A percentile compares a stretch with the other conserved stretches of the same genome.
Conservation (phyloP, 2,888 invertebrate species). For the Melanophora roralis region DNA sequence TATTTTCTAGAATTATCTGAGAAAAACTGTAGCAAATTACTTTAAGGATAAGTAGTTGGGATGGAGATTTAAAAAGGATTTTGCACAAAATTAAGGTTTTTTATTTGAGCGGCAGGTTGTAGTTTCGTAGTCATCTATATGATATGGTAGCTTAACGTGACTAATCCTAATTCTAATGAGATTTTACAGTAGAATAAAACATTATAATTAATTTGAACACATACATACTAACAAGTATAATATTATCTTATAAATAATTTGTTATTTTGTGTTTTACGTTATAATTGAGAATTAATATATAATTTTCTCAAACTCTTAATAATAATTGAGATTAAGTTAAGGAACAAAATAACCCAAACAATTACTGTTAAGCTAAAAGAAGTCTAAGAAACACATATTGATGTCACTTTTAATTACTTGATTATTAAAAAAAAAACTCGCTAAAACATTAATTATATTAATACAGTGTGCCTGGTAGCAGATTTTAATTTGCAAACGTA, state of each 20-base stretch:
- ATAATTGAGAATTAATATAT: background rate
- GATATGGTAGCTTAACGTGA: background rate
- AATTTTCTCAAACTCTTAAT: background rate
- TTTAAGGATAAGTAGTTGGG: background rate
- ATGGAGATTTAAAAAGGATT: background rate
- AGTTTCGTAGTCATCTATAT: no score
- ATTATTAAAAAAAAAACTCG: no score
- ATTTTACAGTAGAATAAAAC: background rate
- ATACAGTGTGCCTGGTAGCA: no score
- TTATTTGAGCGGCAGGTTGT: background rate
- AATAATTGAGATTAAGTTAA: no score
- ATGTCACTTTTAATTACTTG: no score
- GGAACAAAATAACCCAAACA: no score
- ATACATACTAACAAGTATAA: background rate
- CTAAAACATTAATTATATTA: no score
- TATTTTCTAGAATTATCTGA: no score
- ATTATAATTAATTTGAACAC: background rate
- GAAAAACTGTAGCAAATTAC: background rate
- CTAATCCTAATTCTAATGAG: background rate
- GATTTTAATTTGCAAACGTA: no score
- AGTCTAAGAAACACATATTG: no score
- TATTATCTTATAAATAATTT: background rate
- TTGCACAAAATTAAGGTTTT: background rate
- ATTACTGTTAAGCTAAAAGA: no score
- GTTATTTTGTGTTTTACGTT: background rate